Base-by-base conservation (phyloP, 2,113 vertebrate species). In the Psittacus erithacus region DNA sequence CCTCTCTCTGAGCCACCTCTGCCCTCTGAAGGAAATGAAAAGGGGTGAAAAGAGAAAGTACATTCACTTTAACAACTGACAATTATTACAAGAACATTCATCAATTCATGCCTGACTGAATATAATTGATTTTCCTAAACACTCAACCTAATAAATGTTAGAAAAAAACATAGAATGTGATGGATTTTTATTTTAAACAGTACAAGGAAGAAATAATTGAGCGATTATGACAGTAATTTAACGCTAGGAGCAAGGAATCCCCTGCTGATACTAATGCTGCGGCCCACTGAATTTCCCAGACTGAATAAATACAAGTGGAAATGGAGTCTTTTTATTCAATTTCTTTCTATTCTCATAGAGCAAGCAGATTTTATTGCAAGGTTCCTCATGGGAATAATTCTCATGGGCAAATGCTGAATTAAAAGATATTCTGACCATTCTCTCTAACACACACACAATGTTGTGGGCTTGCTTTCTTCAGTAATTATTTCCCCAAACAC, bases 1-100 rank as follows among this genome's bases (percentile, higher is more conserved):
- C 98, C 96, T 99, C 99, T 97, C 99, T 98, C 97, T 99, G 98
- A 60, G 99, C 98, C 86, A 98, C 98, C 96, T 99, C 99, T 97
- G 98, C 99, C 98, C 99, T 99, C 99, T 99, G 98, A 83, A 96
- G 95, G 97, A 96, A 98, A 97, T 85, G 96, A 95, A 97, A 97
- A 97, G 94, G 96, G 96, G 96, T 82, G 95, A 96, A 96, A 96
- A 98, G 97, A 98, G 96, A 98, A 97, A 98, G 98, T 97, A 97
- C 97, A 97, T 97, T 98, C 96, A 96, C 97, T 98, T 98, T 97
- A 98, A 98, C 98, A 98, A 98, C 98, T 98, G 98, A 98, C 98
- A 98, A 98, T 98, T 98, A 98, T 98, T 98, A 98, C 97, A 96
- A 97, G 97, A 98, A 98, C 98, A 98, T 98, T 98, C 98, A 98